phyloP scores from a whole-genome alignment of 2,888 invertebrate genomes.

The Muschampia plurimacula region DNA sequence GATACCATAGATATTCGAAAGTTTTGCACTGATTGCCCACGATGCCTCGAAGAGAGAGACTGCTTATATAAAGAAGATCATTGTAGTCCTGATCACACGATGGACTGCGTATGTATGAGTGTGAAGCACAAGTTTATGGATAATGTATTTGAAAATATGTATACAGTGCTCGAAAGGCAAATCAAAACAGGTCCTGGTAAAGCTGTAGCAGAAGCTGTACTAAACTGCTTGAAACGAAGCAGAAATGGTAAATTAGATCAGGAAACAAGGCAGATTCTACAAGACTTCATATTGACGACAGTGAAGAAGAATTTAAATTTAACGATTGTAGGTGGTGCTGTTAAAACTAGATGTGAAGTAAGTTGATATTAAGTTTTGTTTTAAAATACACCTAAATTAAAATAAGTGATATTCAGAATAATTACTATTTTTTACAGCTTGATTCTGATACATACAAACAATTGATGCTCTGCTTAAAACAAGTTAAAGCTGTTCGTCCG shows the following conservation, averaged over 20 bases:
- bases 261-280: slow-evolving; percentile 62
- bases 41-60: slow-evolving; percentile 61
- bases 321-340: slow-evolving; percentile 76
- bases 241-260: slow-evolving; percentile 71
- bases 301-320: slow-evolving; percentile 74
- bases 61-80: slow-evolving; percentile 58
- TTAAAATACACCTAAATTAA: neutral
- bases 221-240: slow-evolving; percentile 64
- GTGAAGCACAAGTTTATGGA: slow-evolving; percentile 71
- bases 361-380: slow-evolving; percentile 8
- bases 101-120: slow-evolving; percentile 69
- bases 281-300: slow-evolving; percentile 67
- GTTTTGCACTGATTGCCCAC: slow-evolving; percentile 71
- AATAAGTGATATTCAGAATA: neutral
- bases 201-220: slow-evolving; percentile 63
- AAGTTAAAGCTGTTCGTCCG: slow-evolving; percentile 55
- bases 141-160: slow-evolving; percentile 80
- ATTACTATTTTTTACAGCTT: slow-evolving; percentile 57
- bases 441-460: slow-evolving; percentile 69
- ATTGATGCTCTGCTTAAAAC: slow-evolving; percentile 70
- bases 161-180: slow-evolving; percentile 67
- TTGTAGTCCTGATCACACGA: slow-evolving; percentile 57
- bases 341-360: slow-evolving; percentile 80
- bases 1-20: slow-evolving; percentile 65
- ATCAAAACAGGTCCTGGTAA: slow-evolving; percentile 62